These are phyloP conservation scores for Calephelis perditalis DNA, from an alignment of 2,888 invertebrate species.

Conservation along the genomic window DNA sequence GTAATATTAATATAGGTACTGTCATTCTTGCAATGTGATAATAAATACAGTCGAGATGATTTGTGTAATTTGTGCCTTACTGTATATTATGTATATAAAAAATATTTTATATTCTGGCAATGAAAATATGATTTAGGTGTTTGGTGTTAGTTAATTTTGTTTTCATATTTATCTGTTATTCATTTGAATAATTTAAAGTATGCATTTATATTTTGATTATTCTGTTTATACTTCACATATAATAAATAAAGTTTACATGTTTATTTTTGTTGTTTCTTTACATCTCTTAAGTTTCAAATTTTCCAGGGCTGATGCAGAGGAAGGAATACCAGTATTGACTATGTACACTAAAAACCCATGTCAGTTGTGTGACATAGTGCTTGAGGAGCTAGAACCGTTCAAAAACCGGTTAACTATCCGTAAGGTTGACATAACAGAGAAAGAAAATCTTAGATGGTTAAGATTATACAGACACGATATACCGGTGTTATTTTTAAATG, in stretches of 20 bases:
- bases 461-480: constrained; percentile 89
- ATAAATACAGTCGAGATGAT: background rate
- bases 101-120: background rate
- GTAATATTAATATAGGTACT: too few species aligned
- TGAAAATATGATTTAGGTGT: background rate
- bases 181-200: background rate
- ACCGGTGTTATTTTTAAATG: constrained; percentile 92
- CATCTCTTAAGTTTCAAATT: constrained; percentile 28
- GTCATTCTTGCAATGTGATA: background rate
- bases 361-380: constrained; percentile 88
- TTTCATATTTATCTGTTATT: constrained; percentile 1
- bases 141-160: background rate
- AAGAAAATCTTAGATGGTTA: constrained; percentile 85
- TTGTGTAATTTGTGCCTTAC: background rate
- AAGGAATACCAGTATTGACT: constrained; percentile 81
- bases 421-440: constrained; percentile 86
- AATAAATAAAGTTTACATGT: constrained; percentile 2
- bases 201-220: background rate
- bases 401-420: constrained; percentile 80
- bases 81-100: background rate
- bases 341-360: constrained; percentile 91
- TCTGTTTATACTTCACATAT: background rate
- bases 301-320: constrained; percentile 63
- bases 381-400: constrained; percentile 80
- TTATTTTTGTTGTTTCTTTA: constrained; percentile 31